Conservation (phyloP, 2,797 vertebrate genomes). For the Pteronotus mesoamericanus region DNA sequence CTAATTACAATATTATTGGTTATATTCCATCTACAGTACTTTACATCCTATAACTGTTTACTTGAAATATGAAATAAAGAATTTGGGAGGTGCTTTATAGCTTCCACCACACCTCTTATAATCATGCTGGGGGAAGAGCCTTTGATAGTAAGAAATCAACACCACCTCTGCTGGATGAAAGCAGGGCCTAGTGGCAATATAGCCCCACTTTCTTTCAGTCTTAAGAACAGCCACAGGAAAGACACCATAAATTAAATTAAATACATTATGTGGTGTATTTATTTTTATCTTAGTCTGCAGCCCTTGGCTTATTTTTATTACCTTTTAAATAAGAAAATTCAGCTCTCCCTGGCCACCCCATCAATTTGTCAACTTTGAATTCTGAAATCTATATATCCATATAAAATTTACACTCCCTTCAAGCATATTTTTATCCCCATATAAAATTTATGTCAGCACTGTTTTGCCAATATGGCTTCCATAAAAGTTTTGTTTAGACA, state of each 20-base stretch:
- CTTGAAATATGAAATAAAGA: not conserved
- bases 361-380: constrained; percentile 78
- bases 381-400: constrained; percentile 78
- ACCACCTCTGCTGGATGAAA: not conserved
- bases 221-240: constrained; percentile 67
- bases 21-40: not conserved
- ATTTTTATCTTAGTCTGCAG: constrained; percentile 79
- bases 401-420: constrained; percentile 77
- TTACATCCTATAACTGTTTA: not conserved
- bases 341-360: constrained; percentile 66
- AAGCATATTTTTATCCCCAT: constrained; percentile 80
- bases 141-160: not conserved
- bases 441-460: constrained; percentile 79
- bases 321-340: constrained; percentile 60
- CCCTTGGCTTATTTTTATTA: constrained; percentile 77
- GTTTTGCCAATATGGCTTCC: constrained; percentile 80
- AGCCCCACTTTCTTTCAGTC: constrained; percentile 28
- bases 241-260: constrained; percentile 81
- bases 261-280: constrained; percentile 76
- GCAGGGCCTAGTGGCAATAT: not conserved
- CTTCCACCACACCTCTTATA: not conserved
- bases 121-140: not conserved
- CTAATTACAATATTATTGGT: not conserved
- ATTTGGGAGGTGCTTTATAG: not conserved
- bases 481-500: constrained; percentile 79